Base-by-base conservation (phyloP, 2,113 vertebrate genomes). In the Apodemus speciosus region DNA sequence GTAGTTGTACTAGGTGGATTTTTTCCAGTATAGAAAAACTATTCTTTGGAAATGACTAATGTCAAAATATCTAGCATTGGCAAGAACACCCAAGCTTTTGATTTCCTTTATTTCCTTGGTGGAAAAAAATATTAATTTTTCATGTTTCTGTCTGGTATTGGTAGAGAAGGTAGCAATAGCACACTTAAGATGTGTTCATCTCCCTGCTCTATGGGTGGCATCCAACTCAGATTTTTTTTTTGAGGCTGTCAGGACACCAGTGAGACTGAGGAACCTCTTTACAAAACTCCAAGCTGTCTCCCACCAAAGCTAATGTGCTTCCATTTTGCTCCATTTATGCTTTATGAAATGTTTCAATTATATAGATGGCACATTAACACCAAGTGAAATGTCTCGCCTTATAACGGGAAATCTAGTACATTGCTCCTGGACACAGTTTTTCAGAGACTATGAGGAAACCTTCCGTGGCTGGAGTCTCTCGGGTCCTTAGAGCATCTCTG, bases 301-400 rank as follows among this genome's bases (percentile, higher is more conserved):
- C 15, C 1, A 76, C 81, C 49, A 94, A 83, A 94, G 92, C 72
- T 87, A 94, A 83, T 32, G 5, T 46, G 2, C 91, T 94, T 94
- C 71, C 11, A 79, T 87, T 96, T 93, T 40, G 73, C 72, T 69
- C 89, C 21, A 38, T 66, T 94, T 93, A 68, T 95, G 32, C 89
- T 94, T 94, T 94, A 71, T 79, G 32, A 96, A 94, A 20, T 10
- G 62, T 80, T 97, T 96, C 88, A 95, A 94, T 95, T 94, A 90
- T n/a, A 68, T 88, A 94, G 94, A 53, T 91, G 3, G 43, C 60
- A 53, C 95, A 95, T 95, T 49, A 66, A 72, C 69, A 88, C 40
- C 58, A 46, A 46, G 40, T 53, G 7, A 53, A 93, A 88, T 71
- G 56, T 43, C 76, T 79, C 90, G 32, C 38, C 71, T 30, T 43